phyloP scores from a whole-genome alignment of 2,888 invertebrate genomes.

The Drosophila merina region DNA sequence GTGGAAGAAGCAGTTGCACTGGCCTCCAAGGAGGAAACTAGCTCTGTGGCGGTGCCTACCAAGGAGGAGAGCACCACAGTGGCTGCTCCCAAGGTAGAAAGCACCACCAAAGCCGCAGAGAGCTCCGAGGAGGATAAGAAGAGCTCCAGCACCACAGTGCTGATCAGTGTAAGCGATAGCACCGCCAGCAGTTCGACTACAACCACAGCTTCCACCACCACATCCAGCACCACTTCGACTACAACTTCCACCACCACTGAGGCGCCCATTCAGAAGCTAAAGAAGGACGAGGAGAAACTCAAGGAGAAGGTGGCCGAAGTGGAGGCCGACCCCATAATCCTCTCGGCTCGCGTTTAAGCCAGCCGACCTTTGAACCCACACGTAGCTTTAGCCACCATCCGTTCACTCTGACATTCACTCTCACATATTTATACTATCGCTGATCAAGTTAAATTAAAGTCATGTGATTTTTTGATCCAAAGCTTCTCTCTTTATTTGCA shows the following conservation, averaged over 20 bases:
- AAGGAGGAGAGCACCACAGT: slow-evolving; percentile 33
- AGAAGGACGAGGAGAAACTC: slow-evolving; percentile 79
- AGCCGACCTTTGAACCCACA: slow-evolving; percentile 10
- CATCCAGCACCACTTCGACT: slow-evolving; percentile 9
- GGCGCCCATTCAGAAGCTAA: slow-evolving; percentile 68
- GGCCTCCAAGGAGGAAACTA: slow-evolving; percentile 28
- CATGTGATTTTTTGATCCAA: slow-evolving; percentile 66
- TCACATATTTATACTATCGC: slow-evolving; percentile 63
- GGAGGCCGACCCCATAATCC: slow-evolving; percentile 83
- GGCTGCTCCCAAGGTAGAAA: slow-evolving; percentile 5
- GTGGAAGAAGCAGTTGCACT: slow-evolving; percentile 41
- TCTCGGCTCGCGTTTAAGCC: slow-evolving; percentile 81
- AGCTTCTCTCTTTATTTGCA: slow-evolving; percentile 61
- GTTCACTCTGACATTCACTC: slow-evolving; percentile 31
- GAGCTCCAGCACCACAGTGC: slow-evolving; percentile 45
- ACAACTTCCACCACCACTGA: slow-evolving; percentile 59
- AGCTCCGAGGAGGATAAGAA: slow-evolving; percentile 25
- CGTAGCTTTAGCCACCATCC: slow-evolving; percentile 48
- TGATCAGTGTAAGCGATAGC: slow-evolving; percentile 35
- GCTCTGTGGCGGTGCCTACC: slow-evolving; percentile 15
- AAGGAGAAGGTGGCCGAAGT: slow-evolving; percentile 83
- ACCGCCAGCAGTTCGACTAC: slow-evolving; percentile 2
- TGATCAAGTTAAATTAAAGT: slow-evolving; percentile 68
- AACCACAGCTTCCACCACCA: slow-evolving; percentile 54
- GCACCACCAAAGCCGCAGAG: slow-evolving; percentile 28